Conservation (phyloP, 1,140 invertebrate species). For the Heliconius eleuchia region DNA sequence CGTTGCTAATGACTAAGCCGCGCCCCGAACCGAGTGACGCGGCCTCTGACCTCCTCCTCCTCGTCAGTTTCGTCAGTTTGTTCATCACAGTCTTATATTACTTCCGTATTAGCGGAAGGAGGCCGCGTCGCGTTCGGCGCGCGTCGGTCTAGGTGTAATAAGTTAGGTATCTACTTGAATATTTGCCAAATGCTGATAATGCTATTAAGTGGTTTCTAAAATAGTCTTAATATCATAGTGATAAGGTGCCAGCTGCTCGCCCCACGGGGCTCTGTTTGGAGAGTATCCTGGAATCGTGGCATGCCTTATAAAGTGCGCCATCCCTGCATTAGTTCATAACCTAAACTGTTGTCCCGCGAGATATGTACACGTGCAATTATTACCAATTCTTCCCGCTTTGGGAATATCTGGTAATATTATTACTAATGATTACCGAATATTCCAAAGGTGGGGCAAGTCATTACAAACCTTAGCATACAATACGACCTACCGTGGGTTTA, state of each 20-base stretch:
- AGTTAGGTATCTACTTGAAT: slow-evolving; percentile 6
- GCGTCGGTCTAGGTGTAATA: not conserved
- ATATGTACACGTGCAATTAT: slow-evolving; percentile 45
- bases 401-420: not conserved
- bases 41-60: too few relatives aligned
- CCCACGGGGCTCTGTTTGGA: not conserved
- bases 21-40: too few relatives aligned
- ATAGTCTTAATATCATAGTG: slow-evolving; percentile 17
- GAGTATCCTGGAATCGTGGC: not conserved
- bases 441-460: not conserved
- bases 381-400: not conserved
- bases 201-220: slow-evolving; percentile 16
- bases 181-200: slow-evolving; percentile 18
- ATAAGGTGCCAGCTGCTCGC: slow-evolving; percentile 17
- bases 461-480: slow-evolving; percentile 9
- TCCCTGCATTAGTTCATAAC: slow-evolving; percentile 19
- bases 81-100: too few relatives aligned
- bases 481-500: slow-evolving; percentile 1
- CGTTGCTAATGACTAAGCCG: not conserved
- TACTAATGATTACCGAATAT: not conserved
- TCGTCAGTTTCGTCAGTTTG: too few relatives aligned
- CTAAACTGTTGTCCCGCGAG: slow-evolving; percentile 39
- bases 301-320: not conserved
- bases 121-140: not conserved
- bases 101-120: too few relatives aligned